phyloP scores from a whole-genome alignment of 2,113 vertebrate species.

The Cardinalis cardinalis region DNA sequence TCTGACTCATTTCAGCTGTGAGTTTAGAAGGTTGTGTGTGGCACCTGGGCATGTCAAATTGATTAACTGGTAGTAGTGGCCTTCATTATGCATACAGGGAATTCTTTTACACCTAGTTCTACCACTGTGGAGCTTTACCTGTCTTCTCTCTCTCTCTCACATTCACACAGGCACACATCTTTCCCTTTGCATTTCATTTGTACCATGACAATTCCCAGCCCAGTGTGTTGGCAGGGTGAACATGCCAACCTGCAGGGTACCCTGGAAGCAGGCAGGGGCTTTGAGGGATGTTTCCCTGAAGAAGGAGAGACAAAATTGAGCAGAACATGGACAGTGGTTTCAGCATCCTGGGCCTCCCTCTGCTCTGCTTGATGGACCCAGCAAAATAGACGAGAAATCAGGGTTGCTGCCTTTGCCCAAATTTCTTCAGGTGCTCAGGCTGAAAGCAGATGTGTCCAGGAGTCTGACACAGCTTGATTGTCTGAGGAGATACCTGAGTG shows the following conservation, averaged over 20 bases:
- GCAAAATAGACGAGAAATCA: fast-evolving
- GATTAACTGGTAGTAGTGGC: neutral
- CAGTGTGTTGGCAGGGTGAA: fast-evolving
- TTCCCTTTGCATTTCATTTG: neutral
- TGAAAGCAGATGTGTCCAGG: neutral
- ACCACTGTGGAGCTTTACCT: neutral
- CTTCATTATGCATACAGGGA: neutral
- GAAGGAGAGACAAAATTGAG: neutral
- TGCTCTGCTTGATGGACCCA: neutral
- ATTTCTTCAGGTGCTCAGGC: fast-evolving
- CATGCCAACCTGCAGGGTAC: fast-evolving
- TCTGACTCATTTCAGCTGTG: neutral
- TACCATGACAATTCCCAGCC: neutral
- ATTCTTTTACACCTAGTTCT: neutral
- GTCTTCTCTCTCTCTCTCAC: neutral
- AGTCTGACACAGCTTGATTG: neutral
- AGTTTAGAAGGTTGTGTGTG: fast-evolving
- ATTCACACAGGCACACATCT: fast-evolving
- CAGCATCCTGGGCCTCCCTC: neutral
- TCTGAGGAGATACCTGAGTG: neutral
- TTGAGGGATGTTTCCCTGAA: neutral
- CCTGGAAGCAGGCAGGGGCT: neutral
- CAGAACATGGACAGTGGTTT: neutral
- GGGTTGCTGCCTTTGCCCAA: neutral
- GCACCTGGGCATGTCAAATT: neutral